Evolutionary conservation across 2,888 invertebrate genomes (phyloP), one percentile per base, ranked within the genome.

Genomic region (Sycophila texana): DNA sequence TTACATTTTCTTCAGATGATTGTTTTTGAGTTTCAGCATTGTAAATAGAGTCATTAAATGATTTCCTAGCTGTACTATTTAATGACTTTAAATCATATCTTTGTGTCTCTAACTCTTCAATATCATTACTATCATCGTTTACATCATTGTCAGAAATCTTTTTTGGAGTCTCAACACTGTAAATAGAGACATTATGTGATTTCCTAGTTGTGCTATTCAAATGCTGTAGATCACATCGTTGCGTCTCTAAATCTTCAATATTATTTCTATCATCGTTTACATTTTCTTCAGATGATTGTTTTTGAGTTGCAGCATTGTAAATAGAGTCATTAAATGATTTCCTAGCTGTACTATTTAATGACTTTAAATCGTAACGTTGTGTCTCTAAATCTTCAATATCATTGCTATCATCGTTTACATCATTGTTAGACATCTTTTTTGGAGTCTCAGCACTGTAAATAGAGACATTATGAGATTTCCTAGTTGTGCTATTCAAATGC

Each of bases 141-240:
- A 16, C 4, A 53, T 66, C 22, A 16, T 12, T 18, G 2, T 49
- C 12, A 4, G 4, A n/a, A 16, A 67, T 7, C 7, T 39, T 7
- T 47, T 71, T 70, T 72, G 74, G 79, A 14, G 80, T 82, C 22
- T 75, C 63, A 39, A 77, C 77, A 66, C 55, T 73, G 30, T 76
- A 60, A 30, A 82, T 77, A 0, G 74, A 67, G 10, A 49, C 53
- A 71, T 80, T 20, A 7, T n/a, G 26, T 16, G 58, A 77, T 57
- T 60, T 60, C n/a, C 55, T 74, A 20, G 7, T 39, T 39, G 39
- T 7, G 7, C 61, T 60, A 47, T 51, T 14, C 10, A 0, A 4
- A 53, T 16, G 20, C 16, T 72, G 61, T 16, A 57, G 22, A 47
- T 65, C 20, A 76, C 58, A 65, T 5, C 16, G n/a, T 58, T 80